phyloP scores from a whole-genome alignment of 2,888 invertebrate species.

The Ophion obscuratus region DNA sequence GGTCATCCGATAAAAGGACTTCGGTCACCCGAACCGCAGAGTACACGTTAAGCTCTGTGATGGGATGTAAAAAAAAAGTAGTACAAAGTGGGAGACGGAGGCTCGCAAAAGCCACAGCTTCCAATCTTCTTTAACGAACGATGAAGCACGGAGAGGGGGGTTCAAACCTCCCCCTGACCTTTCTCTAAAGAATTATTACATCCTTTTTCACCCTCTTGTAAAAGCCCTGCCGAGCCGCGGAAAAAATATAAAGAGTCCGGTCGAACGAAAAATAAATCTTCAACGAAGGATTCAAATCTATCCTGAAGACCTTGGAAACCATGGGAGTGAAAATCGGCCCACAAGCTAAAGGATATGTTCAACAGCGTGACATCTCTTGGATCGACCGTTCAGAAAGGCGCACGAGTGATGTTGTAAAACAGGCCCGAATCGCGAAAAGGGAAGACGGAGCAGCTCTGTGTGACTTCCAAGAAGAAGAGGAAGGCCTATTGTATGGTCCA shows the following conservation, averaged over 20 bases:
- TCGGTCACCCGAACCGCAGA: slow-evolving; percentile 28
- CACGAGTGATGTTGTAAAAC: too few relatives aligned
- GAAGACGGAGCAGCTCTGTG: too few relatives aligned
- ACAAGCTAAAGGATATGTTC: too few relatives aligned
- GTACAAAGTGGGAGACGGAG: slow-evolving; percentile 5
- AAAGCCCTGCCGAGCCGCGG: neutral
- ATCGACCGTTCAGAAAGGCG: too few relatives aligned
- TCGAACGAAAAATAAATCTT: too few relatives aligned
- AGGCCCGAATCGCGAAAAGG: too few relatives aligned
- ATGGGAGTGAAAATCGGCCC: too few relatives aligned
- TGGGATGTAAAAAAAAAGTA: neutral
- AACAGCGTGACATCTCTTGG: too few relatives aligned
- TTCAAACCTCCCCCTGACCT: slow-evolving; percentile 10
- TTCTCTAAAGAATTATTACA: slow-evolving; percentile 45
- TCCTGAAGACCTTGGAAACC: too few relatives aligned
- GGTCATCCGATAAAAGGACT: slow-evolving; percentile 41
- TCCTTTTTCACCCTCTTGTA: slow-evolving; percentile 17
- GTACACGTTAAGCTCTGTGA: slow-evolving; percentile 39
- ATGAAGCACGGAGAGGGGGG: slow-evolving; percentile 8
- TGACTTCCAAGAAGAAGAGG: too few relatives aligned
- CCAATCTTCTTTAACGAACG: slow-evolving; percentile 61
- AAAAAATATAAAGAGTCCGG: neutral
- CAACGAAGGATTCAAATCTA: too few relatives aligned
- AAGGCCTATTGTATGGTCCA: too few relatives aligned
- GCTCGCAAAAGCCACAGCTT: slow-evolving; percentile 54